A percentile compares a stretch with the other conserved stretches of the same genome.
phyloP scores from a whole-genome alignment of 2,797 vertebrate species.

The Champsocephalus gunnari region DNA sequence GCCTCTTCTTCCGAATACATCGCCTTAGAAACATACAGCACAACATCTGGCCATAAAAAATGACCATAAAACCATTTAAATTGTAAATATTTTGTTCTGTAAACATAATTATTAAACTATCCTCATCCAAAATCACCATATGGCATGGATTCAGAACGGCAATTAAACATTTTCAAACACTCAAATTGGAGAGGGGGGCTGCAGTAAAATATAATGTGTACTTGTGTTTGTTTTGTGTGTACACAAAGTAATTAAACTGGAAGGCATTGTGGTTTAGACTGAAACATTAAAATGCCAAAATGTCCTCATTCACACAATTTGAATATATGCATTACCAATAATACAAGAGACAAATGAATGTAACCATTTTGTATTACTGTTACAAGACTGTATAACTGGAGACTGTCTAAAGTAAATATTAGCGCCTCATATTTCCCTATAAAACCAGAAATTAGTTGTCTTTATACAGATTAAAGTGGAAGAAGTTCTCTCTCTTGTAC shows the following conservation, averaged over 20 bases:
- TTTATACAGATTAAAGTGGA: too few relatives aligned
- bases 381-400: neutral
- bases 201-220: conserved; percentile 22
- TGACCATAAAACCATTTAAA: conserved; percentile 30
- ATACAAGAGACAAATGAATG: neutral
- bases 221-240: neutral
- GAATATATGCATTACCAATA: neutral
- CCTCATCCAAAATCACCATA: conserved; percentile 12
- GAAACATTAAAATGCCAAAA: conserved; percentile 19
- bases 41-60: conserved; percentile 7
- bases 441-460: neutral
- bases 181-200: conserved; percentile 25
- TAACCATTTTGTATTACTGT: neutral
- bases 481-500: too few relatives aligned
- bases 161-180: conserved; percentile 15
- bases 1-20: neutral
- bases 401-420: neutral
- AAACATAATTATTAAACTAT: conserved; percentile 33
- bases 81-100: conserved; percentile 35
- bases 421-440: neutral
- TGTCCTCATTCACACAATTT: conserved; percentile 9
- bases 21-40: neutral
- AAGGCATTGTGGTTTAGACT: conserved; percentile 13
- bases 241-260: conserved; percentile 2
- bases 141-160: conserved; percentile 28